phyloP scores from a whole-genome alignment of 2,113 vertebrate genomes.

The Nerophis lumbriciformis region DNA sequence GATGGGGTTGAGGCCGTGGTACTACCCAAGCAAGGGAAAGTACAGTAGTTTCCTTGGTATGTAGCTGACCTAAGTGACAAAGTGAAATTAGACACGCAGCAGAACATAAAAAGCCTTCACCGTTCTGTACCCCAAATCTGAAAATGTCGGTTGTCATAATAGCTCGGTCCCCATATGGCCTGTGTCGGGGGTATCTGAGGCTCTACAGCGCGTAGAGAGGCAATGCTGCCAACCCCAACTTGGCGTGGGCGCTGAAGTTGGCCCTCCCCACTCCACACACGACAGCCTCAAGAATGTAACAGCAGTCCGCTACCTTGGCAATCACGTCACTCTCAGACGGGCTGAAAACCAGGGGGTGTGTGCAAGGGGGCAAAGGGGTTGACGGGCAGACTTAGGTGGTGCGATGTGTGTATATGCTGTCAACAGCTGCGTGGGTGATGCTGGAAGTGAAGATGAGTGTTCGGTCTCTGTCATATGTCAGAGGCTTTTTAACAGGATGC shows the following conservation, averaged over 20 bases:
- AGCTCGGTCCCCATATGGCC: constrained; percentile 55
- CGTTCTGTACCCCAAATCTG: constrained; percentile 28
- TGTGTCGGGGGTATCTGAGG: constrained; percentile 36
- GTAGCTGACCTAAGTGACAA: too few relatives aligned
- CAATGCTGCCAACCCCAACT: constrained; percentile 48
- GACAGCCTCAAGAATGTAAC: constrained; percentile 70
- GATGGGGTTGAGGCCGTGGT: too few relatives aligned
- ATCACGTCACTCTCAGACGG: constrained; percentile 63
- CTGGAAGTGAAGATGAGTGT: constrained; percentile 51
- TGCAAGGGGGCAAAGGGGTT: background rate
- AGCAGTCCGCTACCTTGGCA: constrained; percentile 65
- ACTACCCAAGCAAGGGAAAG: too few relatives aligned
- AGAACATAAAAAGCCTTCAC: background rate
- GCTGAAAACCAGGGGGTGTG: constrained; percentile 34
- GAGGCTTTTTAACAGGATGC: constrained; percentile 48
- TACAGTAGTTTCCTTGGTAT: background rate
- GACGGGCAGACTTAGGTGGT: constrained; percentile 34
- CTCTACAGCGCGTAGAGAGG: constrained; percentile 33
- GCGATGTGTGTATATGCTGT: constrained; percentile 19
- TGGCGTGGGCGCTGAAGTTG: constrained; percentile 43
- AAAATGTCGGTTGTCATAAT: constrained; percentile 16
- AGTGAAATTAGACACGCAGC: background rate
- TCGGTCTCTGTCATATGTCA: constrained; percentile 57
- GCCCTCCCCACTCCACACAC: constrained; percentile 44
- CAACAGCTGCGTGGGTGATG: constrained; percentile 60